These are phyloP conservation scores for Dicyrtomina minuta DNA, from an alignment of 2,888 invertebrate species.

Conservation along the genomic window DNA sequence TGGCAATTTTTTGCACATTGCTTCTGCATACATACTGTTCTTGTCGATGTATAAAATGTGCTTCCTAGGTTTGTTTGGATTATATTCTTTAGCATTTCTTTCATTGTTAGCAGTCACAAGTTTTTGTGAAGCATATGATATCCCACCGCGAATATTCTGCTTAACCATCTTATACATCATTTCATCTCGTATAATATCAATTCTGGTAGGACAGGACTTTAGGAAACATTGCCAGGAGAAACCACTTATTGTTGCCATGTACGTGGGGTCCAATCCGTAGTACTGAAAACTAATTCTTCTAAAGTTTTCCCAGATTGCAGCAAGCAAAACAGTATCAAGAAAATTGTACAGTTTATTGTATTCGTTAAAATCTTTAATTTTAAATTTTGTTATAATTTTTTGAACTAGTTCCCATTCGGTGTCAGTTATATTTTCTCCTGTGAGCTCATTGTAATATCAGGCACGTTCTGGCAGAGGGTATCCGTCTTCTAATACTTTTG, in stretches of 20 bases:
- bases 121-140: background rate
- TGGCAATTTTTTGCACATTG: background rate
- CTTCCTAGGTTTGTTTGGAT: background rate
- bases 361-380: background rate
- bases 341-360: background rate
- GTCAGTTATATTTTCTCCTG: background rate
- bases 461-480: background rate
- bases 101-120: background rate
- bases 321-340: background rate
- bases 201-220: no score
- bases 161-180: no score
- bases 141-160: background rate
- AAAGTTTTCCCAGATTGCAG: background rate
- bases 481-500: background rate
- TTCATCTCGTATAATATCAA: no score
- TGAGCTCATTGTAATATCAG: background rate
- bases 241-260: background rate
- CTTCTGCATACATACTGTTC: background rate
- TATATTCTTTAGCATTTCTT: background rate
- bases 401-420: background rate
- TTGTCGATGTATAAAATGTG: background rate
- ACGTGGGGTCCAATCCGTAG: background rate
- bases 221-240: conserved; percentile 1
- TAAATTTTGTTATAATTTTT: background rate
- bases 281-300: background rate